Evolutionary conservation across 2,888 invertebrate species (phyloP), one percentile per base, ranked within the genome.

Genomic region (Ennomos fuscantarius): DNA sequence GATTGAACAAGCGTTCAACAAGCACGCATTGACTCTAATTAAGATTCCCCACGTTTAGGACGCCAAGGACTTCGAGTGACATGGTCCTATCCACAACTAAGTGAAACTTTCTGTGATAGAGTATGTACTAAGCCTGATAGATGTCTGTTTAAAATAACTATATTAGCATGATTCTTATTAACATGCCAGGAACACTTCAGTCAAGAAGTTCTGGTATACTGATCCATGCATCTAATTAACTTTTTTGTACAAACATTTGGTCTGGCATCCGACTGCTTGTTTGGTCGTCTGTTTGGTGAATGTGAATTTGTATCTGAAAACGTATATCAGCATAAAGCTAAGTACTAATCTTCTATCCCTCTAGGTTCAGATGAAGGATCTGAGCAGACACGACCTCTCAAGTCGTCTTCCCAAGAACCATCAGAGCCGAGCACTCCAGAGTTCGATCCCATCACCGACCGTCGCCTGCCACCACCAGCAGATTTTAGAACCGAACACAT

Each of bases 291-390:
- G 24, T 24, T 24, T 24, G 6, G 2, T 6, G 1, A 24, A 24
- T 24, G 1, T 24, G 24, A n/a, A 24, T 24, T 24, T 24, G 24
- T 24, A 24, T 24, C 24, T 24, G 24, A 2, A 2, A 24, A 24
- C 24, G 24, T 3, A 24, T 24, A 24, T 24, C 24, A 24, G 24
- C 6, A 24, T 24, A 24, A 24, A 24, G 6, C 24, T 24, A 5
- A 24, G 24, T 5, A 24, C 24, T 24, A n/a, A n/a, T n/a, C 6
- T 24, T 24, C 24, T 47, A 13, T 41, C 39, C 40, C 41, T 31
- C 13, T 40, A 84, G 86, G 75, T 56, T 85, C 89, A 44, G 86
- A 84, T 72, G 79, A 74, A 1, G 76, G 76, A 43, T 84, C 87
- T 13, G 84, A 79, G 64, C 79, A 82, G 62, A 84, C 85, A 0